phyloP scores from a whole-genome alignment of 2,113 vertebrate genomes.

The Pyxicephalus adspersus region DNA sequence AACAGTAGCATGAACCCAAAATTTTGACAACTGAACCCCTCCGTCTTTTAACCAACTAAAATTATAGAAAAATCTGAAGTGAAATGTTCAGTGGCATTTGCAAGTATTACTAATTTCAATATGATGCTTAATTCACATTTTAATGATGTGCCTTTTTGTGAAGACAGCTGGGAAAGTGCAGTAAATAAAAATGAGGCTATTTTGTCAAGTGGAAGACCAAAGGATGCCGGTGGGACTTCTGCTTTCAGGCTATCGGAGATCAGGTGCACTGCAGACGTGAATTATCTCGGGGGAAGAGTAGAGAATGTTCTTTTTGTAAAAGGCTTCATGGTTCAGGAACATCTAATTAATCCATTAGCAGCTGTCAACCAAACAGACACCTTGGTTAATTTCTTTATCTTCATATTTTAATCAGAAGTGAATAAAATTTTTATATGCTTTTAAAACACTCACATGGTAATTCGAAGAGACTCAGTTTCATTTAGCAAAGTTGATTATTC shows the following conservation, averaged over 20 bases:
- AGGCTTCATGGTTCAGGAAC: conserved; percentile 24
- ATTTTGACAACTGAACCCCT: background rate
- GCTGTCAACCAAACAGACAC: conserved; percentile 39
- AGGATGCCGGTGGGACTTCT: conserved; percentile 26
- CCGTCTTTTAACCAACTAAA: background rate
- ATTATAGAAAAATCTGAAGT: background rate
- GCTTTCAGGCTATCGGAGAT: conserved; percentile 38
- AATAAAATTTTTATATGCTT: conserved; percentile 1
- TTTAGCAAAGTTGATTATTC: background rate
- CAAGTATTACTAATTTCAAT: conserved; percentile 24
- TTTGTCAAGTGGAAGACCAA: conserved; percentile 48
- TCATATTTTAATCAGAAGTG: conserved; percentile 33
- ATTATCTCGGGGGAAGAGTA: conserved; percentile 31
- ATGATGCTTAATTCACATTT: conserved; percentile 9
- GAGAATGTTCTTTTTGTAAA: conserved; percentile 43
- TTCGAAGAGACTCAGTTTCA: background rate
- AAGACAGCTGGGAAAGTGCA: conserved; percentile 12
- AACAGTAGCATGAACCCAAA: too few species aligned
- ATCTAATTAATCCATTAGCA: conserved; percentile 53
- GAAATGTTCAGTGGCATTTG: conserved; percentile 10
- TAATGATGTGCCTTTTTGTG: conserved; percentile 40
- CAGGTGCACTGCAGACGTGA: conserved; percentile 51
- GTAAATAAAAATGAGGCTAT: conserved; percentile 43
- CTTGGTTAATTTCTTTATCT: conserved; percentile 23
- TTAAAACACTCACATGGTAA: conserved; percentile 11